These are phyloP conservation scores for Gorsachius goisagi DNA, from an alignment of 2,113 vertebrate species.

Conservation along the genomic window DNA sequence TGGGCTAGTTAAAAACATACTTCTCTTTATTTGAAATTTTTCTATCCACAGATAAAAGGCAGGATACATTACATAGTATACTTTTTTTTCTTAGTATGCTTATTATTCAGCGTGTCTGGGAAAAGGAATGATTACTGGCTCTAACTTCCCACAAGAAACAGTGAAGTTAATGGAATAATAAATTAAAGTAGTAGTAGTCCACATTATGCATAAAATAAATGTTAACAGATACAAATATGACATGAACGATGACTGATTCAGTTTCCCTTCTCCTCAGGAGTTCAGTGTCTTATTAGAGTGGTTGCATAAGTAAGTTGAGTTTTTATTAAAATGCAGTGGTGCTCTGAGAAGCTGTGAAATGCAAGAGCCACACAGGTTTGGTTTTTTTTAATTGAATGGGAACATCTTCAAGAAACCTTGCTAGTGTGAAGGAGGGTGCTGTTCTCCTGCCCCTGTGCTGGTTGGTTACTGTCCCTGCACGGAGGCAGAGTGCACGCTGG, in stretches of 20 bases:
- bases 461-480: background rate
- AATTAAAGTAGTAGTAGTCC: slow-evolving; percentile 47
- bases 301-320: background rate
- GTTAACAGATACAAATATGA: slow-evolving; percentile 20
- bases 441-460: background rate
- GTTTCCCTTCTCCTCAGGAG: background rate
- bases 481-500: background rate
- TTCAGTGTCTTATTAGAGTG: background rate
- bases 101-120: slow-evolving; percentile 3
- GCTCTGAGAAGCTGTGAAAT: background rate
- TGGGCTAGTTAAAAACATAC: slow-evolving; percentile 22
- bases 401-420: background rate
- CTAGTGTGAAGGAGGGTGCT: background rate
- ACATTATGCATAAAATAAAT: background rate
- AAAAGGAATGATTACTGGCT: slow-evolving; percentile 21
- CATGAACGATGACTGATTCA: background rate
- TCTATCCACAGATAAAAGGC: slow-evolving; percentile 19
- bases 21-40: slow-evolving; percentile 42
- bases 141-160: slow-evolving; percentile 30
- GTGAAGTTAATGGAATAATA: slow-evolving; percentile 53
- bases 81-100: background rate
- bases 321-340: background rate
- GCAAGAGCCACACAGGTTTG: background rate
- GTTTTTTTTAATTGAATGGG: background rate
- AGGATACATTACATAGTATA: slow-evolving; percentile 21